A percentile compares a stretch with the other conserved stretches of the same genome.
phyloP scores from a whole-genome alignment of 2,797 vertebrate species.

The Glyptemys insculpta region DNA sequence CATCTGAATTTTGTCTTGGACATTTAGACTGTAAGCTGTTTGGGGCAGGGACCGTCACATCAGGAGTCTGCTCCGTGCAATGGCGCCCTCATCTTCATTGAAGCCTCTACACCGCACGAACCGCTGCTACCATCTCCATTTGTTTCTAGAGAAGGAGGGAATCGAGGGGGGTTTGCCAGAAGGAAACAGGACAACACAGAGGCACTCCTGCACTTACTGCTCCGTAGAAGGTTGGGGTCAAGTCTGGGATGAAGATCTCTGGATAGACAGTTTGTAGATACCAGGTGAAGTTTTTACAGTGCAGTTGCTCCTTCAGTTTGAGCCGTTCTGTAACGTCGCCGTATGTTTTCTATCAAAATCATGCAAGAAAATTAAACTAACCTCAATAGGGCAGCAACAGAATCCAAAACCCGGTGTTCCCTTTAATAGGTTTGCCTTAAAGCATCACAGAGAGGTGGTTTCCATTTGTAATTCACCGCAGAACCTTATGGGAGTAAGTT shows the following conservation, averaged over 20 bases:
- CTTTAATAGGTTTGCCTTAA: background rate
- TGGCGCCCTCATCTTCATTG: background rate
- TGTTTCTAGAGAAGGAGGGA: background rate
- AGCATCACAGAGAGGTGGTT: background rate
- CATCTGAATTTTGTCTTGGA: background rate
- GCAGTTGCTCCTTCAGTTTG: constrained; percentile 82
- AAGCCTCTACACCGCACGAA: background rate
- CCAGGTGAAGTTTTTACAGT: constrained; percentile 90
- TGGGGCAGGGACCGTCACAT: background rate
- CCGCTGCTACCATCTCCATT: no score
- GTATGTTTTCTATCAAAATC: constrained; percentile 83
- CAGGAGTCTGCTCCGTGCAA: background rate
- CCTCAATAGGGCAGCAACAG: background rate
- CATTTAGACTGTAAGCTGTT: background rate
- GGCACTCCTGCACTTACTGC: constrained; percentile 76
- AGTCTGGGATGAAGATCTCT: constrained; percentile 87
- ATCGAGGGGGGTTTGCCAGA: background rate
- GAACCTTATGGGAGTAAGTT: background rate
- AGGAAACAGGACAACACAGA: accelerated
- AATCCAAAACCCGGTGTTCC: background rate
- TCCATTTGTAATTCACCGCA: background rate
- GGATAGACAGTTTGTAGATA: constrained; percentile 89
- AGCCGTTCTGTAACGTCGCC: constrained; percentile 87
- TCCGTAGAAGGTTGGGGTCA: constrained; percentile 84
- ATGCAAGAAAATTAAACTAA: background rate